A percentile compares a stretch with the other conserved stretches of the same genome.
These are phyloP conservation scores for Pantherophis guttatus DNA, from an alignment of 2,113 vertebrate species.

Conservation along the genomic window DNA sequence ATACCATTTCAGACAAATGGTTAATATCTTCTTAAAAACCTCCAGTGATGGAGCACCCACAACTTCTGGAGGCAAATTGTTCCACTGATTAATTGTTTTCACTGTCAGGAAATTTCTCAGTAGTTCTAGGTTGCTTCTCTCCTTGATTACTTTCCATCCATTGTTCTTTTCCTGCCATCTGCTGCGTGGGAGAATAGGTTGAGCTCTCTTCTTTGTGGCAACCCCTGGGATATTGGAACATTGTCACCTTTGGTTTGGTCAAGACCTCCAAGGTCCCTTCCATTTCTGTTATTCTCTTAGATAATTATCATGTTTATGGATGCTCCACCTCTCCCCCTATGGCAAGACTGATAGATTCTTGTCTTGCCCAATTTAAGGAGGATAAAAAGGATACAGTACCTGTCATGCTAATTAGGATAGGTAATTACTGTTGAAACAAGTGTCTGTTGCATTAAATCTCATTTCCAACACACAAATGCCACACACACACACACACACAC, in stretches of 20 bases:
- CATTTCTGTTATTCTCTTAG: background rate
- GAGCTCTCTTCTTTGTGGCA: background rate
- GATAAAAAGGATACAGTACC: background rate
- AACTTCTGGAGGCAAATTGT: no score
- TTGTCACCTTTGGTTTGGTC: background rate
- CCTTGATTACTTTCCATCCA: background rate
- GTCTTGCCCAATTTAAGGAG: background rate
- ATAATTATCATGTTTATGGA: background rate
- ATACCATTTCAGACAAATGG: no score
- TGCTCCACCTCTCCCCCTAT: background rate
- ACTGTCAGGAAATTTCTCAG: no score
- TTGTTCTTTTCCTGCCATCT: background rate
- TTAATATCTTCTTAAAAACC: no score
- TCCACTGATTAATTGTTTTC: no score
- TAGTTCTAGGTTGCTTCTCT: background rate
- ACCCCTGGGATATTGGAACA: background rate
- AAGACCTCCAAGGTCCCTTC: background rate
- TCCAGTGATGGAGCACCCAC: no score
- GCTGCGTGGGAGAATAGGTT: background rate
- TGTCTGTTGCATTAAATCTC: slow-evolving; percentile 62
- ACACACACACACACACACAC: background rate
- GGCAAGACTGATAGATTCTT: background rate
- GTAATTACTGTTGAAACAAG: slow-evolving; percentile 59
- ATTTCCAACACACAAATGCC: slow-evolving; percentile 62
- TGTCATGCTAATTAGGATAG: slow-evolving; percentile 48